Evolutionary conservation across 1,140 invertebrate species (phyloP), one percentile per base, ranked within the genome.

Genomic region (Anthonomus grandis): DNA sequence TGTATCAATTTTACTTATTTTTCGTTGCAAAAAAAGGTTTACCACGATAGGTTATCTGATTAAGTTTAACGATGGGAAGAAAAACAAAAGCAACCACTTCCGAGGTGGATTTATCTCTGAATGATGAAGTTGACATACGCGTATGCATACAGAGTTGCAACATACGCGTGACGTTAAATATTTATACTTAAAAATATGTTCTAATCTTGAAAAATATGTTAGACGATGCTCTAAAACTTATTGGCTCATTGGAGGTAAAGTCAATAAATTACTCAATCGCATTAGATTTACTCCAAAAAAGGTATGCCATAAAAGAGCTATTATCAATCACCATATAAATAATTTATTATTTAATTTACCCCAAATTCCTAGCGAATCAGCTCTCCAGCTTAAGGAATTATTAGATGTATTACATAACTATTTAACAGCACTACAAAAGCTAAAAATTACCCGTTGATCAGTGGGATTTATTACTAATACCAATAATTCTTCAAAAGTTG

Each of bases 361-460:
- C 10, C 6, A 41, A n/a, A 17, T 49, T 36, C 10, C 47, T n/a
- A 9, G 17, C 4, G 47, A 49, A 49, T 49, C 47, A 10, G 4
- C 47, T 9, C 4, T 18, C 39, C 31, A 31, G 5, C 8, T 49
- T 5, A 8, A 27, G 21, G 8, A 50, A 13, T 21, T 56, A 23
- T n/a, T 56, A 2, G 53, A 55, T 54, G 1, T 37, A 18, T 1
- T 57, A 12, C 22, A 55, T 23, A 42, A 55, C 18, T 45, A 55
- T 38, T 13, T 9, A 55, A 6, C 41, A 19, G 41, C 45, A 12
- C 21, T 55, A 22, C 23, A 50, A 25, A 55, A 55, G 3, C 24
- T 55, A 49, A 13, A n/a, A 21, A 23, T 48, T 55, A 36, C 53
- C 53, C 4, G 31, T 48, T n/a, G 53, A 55, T 18, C 27, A 49